These are phyloP conservation scores for Ligdia adustata DNA, from an alignment of 2,888 invertebrate species.

Conservation along the genomic window DNA sequence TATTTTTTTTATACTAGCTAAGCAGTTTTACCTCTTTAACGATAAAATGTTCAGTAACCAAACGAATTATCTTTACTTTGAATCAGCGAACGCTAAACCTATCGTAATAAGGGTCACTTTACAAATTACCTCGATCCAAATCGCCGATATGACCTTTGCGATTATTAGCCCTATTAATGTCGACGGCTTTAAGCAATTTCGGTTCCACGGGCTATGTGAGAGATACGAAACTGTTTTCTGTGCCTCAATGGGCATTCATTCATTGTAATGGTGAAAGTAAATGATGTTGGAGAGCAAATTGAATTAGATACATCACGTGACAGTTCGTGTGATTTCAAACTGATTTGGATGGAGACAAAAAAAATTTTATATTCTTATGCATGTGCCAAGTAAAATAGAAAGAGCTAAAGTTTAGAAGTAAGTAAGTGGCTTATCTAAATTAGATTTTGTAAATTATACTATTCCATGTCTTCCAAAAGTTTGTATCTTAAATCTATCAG, in stretches of 20 bases:
- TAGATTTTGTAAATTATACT: no score
- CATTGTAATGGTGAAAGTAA: constrained; percentile 16
- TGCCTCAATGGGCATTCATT: constrained; percentile 15
- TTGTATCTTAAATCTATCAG: no score
- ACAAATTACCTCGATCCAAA: constrained; percentile 16
- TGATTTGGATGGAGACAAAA: no score
- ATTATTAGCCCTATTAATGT: constrained; percentile 13
- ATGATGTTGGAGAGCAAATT: constrained; percentile 8
- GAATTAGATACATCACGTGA: constrained; percentile 14
- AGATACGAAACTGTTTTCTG: constrained; percentile 12
- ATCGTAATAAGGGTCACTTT: constrained; percentile 8
- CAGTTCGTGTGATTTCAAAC: no score
- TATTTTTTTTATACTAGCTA: no score
- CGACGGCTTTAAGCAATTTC: constrained; percentile 15
- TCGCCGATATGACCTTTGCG: constrained; percentile 14
- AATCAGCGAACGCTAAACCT: constrained; percentile 7
- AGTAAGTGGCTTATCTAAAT: no score
- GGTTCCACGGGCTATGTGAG: constrained; percentile 7
- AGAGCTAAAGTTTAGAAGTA: no score
- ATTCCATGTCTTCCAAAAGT: no score
- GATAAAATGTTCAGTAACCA: neutral
- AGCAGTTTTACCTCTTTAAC: no score
- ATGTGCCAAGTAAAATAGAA: no score
- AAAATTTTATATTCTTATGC: no score
- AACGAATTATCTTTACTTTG: neutral